phyloP scores from a whole-genome alignment of 2,888 invertebrate species.

The Epinotia nisella region DNA sequence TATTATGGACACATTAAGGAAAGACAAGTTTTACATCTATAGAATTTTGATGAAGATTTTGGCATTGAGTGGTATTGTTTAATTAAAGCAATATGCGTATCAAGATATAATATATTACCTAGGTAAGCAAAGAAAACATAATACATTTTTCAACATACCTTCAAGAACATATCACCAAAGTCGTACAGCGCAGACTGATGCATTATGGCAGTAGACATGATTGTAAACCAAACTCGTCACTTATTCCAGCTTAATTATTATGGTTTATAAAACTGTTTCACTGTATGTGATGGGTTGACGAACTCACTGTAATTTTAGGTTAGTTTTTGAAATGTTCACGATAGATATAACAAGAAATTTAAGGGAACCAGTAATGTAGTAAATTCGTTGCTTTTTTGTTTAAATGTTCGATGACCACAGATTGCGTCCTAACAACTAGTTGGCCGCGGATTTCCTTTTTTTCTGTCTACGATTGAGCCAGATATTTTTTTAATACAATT shows the following conservation, averaged over 20 bases:
- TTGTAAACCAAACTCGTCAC: slow-evolving; percentile 77
- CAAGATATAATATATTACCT: background rate
- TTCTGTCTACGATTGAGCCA: slow-evolving; percentile 67
- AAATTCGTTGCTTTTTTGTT: slow-evolving; percentile 80
- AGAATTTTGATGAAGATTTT: background rate
- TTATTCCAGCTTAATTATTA: slow-evolving; percentile 76
- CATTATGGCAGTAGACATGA: slow-evolving; percentile 92
- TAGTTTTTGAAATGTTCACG: slow-evolving; percentile 69
- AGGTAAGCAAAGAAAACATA: slow-evolving; percentile 1
- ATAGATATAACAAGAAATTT: slow-evolving; percentile 75
- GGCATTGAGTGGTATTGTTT: background rate
- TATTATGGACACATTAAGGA: background rate
- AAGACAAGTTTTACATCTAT: background rate
- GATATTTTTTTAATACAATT: slow-evolving; percentile 83
- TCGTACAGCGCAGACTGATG: slow-evolving; percentile 90
- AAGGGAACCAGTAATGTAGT: slow-evolving; percentile 63
- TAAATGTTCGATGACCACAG: slow-evolving; percentile 79
- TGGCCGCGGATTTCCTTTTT: slow-evolving; percentile 73
- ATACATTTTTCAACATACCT: slow-evolving; percentile 80
- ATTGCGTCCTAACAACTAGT: slow-evolving; percentile 81
- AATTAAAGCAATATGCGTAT: background rate
- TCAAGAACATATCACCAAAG: slow-evolving; percentile 89
- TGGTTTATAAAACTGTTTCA: slow-evolving; percentile 73
- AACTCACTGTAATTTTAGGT: slow-evolving; percentile 79
- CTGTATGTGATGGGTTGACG: slow-evolving; percentile 71